These are phyloP conservation scores for Caerostris extrusa DNA, from an alignment of 1,140 invertebrate species.

Conservation along the genomic window DNA sequence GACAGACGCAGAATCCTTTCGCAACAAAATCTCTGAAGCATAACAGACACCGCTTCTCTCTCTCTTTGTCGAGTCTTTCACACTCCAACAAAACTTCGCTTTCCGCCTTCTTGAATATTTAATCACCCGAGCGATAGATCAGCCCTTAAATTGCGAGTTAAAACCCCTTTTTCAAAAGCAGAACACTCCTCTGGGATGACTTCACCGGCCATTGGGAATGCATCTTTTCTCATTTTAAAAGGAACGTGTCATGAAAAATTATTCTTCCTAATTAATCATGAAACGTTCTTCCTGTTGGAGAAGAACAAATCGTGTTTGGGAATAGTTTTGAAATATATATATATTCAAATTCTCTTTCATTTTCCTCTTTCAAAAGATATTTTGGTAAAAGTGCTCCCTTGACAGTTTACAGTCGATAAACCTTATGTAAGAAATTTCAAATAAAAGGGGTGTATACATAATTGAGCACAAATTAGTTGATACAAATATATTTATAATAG, in stretches of 20 bases:
- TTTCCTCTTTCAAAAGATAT: too few species aligned
- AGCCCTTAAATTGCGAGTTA: slow-evolving; percentile 51
- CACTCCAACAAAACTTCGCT: background rate
- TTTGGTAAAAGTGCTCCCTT: too few species aligned
- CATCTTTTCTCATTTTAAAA: slow-evolving; percentile 14
- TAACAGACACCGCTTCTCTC: background rate
- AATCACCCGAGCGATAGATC: slow-evolving; percentile 40
- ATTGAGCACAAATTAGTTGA: too few species aligned
- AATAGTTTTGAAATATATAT: too few species aligned
- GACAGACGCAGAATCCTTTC: slow-evolving; percentile 1
- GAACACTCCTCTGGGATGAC: background rate
- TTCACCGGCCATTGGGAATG: background rate
- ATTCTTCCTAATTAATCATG: slow-evolving; percentile 5
- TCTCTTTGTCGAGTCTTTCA: slow-evolving; percentile 6
- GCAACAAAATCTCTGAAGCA: background rate
- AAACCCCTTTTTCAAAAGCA: background rate
- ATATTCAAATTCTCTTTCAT: too few species aligned
- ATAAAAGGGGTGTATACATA: too few species aligned
- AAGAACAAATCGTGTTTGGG: background rate
- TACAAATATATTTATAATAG: too few species aligned
- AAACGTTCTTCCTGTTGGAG: background rate
- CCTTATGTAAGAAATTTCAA: too few species aligned
- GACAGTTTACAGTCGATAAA: too few species aligned
- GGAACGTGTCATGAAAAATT: slow-evolving; percentile 21
- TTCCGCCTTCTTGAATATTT: slow-evolving; percentile 53